phyloP scores from a whole-genome alignment of 2,797 vertebrate species.

The Thaleichthys pacificus region DNA sequence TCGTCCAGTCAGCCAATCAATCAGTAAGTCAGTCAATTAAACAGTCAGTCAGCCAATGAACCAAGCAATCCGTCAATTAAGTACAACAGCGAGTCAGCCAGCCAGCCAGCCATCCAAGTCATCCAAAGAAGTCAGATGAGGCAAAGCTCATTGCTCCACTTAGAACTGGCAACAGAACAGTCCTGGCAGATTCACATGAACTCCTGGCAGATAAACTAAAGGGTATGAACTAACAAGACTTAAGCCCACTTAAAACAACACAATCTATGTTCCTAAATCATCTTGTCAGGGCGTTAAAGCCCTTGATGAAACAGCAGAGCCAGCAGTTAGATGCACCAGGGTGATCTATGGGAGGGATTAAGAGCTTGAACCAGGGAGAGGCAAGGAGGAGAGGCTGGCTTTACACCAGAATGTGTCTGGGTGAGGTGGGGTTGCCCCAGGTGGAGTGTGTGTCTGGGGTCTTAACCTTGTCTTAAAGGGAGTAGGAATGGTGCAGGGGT shows the following conservation, averaged over 20 bases:
- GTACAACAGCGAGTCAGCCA: no score
- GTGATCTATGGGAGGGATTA: conserved; percentile 40
- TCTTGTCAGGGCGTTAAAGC: not conserved
- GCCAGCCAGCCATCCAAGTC: no score
- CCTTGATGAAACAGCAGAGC: conserved; percentile 31
- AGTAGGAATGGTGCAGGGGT: conserved; percentile 48
- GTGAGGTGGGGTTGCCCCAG: conserved; percentile 43
- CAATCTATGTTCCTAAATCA: not conserved
- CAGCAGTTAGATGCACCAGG: conserved; percentile 32
- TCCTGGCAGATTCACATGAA: not conserved
- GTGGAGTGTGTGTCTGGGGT: conserved; percentile 28
- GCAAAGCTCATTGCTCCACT: not conserved
- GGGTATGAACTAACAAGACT: conserved; percentile 20
- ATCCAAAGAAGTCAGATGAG: not conserved
- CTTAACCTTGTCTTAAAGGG: conserved; percentile 65
- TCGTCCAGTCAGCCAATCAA: not conserved
- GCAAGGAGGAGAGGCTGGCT: conserved; percentile 38
- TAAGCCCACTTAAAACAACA: not conserved
- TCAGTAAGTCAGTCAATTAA: no score
- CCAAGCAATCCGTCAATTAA: no score
- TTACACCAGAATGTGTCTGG: conserved; percentile 36
- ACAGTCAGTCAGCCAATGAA: no score
- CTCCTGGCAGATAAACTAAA: not conserved
- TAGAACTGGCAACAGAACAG: not conserved
- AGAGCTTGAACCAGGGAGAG: conserved; percentile 67